A percentile compares a stretch with the other conserved stretches of the same genome.
phyloP scores from a whole-genome alignment of 2,797 vertebrate species.

The Muscicapa striata region DNA sequence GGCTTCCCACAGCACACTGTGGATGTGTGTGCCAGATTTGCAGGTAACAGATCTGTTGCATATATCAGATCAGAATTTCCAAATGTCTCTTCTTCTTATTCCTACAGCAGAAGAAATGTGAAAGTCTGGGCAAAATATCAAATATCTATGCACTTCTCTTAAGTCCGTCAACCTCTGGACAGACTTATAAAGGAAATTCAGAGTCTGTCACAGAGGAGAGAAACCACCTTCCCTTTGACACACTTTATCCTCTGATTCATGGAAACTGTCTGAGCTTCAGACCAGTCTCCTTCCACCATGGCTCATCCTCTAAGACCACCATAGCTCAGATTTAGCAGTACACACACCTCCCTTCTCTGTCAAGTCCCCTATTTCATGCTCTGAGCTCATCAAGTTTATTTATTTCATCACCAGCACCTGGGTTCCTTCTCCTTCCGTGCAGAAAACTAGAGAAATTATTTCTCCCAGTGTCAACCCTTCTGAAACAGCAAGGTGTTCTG shows the following conservation, averaged over 20 bases:
- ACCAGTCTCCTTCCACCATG: not conserved
- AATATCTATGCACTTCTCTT: not conserved
- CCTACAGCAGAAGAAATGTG: not conserved
- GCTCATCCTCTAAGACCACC: not conserved
- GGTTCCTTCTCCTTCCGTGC: not conserved
- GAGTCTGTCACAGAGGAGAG: not conserved
- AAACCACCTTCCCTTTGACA: not conserved
- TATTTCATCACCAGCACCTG: not conserved
- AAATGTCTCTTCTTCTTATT: not conserved
- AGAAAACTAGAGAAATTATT: not conserved
- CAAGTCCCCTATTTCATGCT: not conserved
- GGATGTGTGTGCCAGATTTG: accelerated
- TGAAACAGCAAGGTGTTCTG: not conserved
- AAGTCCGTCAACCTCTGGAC: not conserved
- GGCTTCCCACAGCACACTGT: not conserved
- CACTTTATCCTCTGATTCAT: not conserved
- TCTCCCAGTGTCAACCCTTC: not conserved
- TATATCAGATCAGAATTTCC: not conserved
- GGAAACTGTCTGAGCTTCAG: not conserved
- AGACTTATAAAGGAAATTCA: not conserved
- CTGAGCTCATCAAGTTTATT: not conserved
- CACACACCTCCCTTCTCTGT: not conserved
- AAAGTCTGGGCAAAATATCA: not conserved
- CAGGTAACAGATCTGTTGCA: not conserved
- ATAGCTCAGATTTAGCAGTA: not conserved